Percentiles rank a stretch among this genome's conserved stretches.
Conservation (phyloP, 2,797 vertebrate genomes). For the Tolypeutes matacus region DNA sequence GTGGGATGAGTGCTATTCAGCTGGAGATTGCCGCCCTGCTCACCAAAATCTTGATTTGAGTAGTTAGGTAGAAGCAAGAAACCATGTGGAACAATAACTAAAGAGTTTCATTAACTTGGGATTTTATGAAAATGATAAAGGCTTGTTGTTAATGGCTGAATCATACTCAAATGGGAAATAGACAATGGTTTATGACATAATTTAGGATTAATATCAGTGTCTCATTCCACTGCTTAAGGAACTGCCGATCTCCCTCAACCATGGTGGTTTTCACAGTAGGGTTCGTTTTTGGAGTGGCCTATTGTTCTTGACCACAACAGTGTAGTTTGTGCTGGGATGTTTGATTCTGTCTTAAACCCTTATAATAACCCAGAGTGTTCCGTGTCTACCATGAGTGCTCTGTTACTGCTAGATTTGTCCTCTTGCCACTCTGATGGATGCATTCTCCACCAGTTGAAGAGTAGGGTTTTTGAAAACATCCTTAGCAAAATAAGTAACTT, state of each 20-base stretch:
- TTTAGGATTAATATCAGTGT: background rate
- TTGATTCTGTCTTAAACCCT: background rate
- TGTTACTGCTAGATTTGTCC: background rate
- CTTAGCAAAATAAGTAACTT: constrained; percentile 3
- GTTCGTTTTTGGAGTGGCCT: background rate
- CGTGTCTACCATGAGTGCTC: background rate
- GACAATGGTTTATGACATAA: background rate
- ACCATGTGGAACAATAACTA: background rate
- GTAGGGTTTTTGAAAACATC: constrained; percentile 22
- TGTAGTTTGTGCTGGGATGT: background rate
- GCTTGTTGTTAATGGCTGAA: background rate
- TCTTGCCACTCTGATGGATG: background rate
- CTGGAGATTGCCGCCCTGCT: background rate
- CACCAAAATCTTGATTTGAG: background rate
- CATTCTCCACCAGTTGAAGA: background rate
- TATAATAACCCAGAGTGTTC: background rate
- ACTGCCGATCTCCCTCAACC: background rate
- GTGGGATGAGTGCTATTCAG: background rate
- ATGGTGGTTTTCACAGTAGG: background rate
- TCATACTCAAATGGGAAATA: background rate
- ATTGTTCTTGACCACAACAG: background rate
- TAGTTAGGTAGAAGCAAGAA: background rate
- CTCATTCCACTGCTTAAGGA: background rate
- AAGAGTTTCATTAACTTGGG: background rate
- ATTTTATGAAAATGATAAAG: constrained; percentile 3